A percentile compares a stretch with the other conserved stretches of the same genome.
These are phyloP conservation scores for Gastracanthus pulcherrimus DNA, from an alignment of 2,888 invertebrate species.

Conservation along the genomic window DNA sequence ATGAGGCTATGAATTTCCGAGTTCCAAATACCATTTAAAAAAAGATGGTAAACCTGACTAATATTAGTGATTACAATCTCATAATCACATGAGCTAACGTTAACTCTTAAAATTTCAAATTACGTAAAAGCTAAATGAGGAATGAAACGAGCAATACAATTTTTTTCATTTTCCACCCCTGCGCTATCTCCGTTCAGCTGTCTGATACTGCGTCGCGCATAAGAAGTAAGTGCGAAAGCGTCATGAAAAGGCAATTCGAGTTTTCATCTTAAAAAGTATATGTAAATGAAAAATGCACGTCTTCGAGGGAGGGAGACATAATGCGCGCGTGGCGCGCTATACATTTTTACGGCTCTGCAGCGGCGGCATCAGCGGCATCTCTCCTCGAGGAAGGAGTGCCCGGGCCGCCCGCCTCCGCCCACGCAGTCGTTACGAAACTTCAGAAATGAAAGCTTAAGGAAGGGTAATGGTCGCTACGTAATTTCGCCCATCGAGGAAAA, in stretches of 20 bases:
- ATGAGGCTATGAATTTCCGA: no score
- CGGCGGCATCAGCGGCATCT: no score
- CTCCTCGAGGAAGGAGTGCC: background rate
- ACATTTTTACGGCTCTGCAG: conserved; percentile 36
- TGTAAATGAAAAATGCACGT: conserved; percentile 52
- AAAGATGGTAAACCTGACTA: no score
- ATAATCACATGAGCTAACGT: no score
- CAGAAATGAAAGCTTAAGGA: conserved; percentile 47
- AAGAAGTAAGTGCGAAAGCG: conserved; percentile 16
- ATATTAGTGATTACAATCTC: no score
- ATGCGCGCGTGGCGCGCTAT: conserved; percentile 9
- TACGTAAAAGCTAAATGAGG: no score
- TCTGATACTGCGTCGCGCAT: background rate
- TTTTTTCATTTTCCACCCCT: background rate
- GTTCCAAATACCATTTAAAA: no score
- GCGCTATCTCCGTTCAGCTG: no score
- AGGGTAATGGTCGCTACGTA: conserved; percentile 50
- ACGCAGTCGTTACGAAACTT: conserved; percentile 48
- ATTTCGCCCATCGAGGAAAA: conserved; percentile 19
- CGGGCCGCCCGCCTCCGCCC: background rate
- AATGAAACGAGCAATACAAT: no score
- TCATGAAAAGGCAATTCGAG: conserved; percentile 40
- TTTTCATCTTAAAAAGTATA: conserved; percentile 54
- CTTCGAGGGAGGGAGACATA: conserved; percentile 34
- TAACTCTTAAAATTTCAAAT: no score